Conservation (phyloP, 64 coral and sea anemone genomes). For the Stylophora pistillata region DNA sequence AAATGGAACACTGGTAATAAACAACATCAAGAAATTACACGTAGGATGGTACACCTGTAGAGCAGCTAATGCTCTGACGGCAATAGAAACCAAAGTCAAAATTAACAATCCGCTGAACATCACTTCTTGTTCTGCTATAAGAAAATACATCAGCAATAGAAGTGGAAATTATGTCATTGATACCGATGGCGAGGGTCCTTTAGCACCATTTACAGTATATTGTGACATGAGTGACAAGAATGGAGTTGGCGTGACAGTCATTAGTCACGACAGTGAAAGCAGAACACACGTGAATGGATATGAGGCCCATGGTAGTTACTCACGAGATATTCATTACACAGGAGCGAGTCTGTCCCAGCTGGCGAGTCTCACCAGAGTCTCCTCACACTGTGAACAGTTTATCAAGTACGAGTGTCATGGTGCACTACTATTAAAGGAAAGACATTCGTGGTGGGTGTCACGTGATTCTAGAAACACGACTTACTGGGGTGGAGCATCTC, state of each 20-base stretch:
- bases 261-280: conserved; percentile 31
- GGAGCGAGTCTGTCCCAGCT: conserved; percentile 16
- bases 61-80: background rate
- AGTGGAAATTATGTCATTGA: conserved; percentile 24
- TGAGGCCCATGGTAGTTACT: background rate
- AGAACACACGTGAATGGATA: background rate
- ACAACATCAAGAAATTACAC: background rate
- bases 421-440: background rate
- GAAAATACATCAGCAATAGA: background rate
- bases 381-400: conserved; percentile 4
- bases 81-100: conserved; percentile 8
- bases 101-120: background rate
- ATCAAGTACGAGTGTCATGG: background rate
- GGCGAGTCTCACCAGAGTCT: conserved; percentile 8
- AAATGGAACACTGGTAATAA: background rate
- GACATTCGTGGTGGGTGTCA: background rate
- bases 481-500: background rate
- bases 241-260: conserved; percentile 27
- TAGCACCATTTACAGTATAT: background rate
- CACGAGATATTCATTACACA: conserved; percentile 11
- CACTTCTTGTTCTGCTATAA: background rate
- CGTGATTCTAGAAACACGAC: background rate
- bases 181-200: background rate
- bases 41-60: background rate
- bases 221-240: conserved; percentile 26